These are phyloP conservation scores for Polyergus mexicanus DNA, from an alignment of 1,140 invertebrate species.

Conservation along the genomic window DNA sequence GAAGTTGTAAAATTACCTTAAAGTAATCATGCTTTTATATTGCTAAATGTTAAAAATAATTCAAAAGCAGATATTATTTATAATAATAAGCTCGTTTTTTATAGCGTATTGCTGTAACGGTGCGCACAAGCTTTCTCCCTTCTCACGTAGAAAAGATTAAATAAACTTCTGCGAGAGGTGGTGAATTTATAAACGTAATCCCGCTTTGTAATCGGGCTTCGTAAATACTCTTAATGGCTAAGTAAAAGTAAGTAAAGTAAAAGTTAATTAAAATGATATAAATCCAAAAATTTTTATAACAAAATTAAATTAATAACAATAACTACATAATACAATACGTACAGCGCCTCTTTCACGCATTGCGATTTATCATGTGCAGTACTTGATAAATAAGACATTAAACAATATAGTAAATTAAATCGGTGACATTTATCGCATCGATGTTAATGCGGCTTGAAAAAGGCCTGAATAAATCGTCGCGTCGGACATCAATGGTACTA, in stretches of 20 bases:
- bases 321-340: neutral
- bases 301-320: slow-evolving; percentile 9
- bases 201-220: slow-evolving; percentile 19
- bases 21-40: neutral
- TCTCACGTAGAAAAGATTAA: slow-evolving; percentile 34
- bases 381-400: neutral
- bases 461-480: slow-evolving; percentile 5
- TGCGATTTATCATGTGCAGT: neutral
- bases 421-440: neutral
- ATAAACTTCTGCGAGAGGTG: slow-evolving; percentile 21
- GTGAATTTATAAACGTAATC: slow-evolving; percentile 38
- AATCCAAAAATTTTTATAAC: neutral
- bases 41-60: slow-evolving; percentile 1
- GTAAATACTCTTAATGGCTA: slow-evolving; percentile 6
- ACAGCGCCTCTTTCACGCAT: neutral
- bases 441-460: slow-evolving; percentile 13
- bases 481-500: slow-evolving; percentile 15
- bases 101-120: neutral
- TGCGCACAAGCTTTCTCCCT: neutral
- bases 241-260: slow-evolving; percentile 11
- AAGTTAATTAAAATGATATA: slow-evolving; percentile 13
- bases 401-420: neutral
- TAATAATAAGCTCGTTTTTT: neutral
- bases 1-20: neutral
- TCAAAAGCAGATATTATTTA: neutral